phyloP scores from a whole-genome alignment of 53 echinoderm and acorn worm species.

The Patiria pectinifera region DNA sequence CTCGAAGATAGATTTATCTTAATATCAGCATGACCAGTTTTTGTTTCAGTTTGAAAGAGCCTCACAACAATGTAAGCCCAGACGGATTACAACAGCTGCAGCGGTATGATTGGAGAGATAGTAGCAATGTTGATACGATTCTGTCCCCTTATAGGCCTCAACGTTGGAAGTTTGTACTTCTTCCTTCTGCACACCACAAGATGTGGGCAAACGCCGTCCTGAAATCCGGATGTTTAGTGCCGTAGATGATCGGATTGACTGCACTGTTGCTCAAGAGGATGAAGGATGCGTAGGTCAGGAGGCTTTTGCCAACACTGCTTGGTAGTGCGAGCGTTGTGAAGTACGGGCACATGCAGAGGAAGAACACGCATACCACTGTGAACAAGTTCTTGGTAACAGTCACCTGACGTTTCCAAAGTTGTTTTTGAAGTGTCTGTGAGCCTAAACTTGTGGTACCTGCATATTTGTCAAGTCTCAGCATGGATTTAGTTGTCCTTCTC shows the following conservation, averaged over 20 bases:
- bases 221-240: slow-evolving; percentile 53
- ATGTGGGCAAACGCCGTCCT: not conserved
- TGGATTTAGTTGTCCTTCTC: not conserved
- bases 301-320: slow-evolving; percentile 42
- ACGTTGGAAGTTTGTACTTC: too few species aligned
- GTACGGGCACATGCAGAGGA: slow-evolving; percentile 30
- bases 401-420: slow-evolving; percentile 22
- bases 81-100: too few species aligned
- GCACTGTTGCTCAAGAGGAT: slow-evolving; percentile 17
- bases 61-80: too few species aligned
- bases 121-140: too few species aligned
- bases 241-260: slow-evolving; percentile 46
- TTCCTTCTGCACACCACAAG: not conserved
- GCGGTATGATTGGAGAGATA: too few species aligned
- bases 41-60: too few species aligned
- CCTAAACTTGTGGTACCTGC: not conserved
- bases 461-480: not conserved
- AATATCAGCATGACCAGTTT: too few species aligned
- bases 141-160: too few species aligned
- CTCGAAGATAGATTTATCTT: too few species aligned
- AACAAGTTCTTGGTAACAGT: slow-evolving; percentile 48
- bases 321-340: not conserved
- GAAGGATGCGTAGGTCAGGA: not conserved
- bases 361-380: slow-evolving; percentile 30
- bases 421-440: not conserved